Base-by-base conservation (phyloP, 1,140 invertebrate species). In the Panonychus citri region DNA sequence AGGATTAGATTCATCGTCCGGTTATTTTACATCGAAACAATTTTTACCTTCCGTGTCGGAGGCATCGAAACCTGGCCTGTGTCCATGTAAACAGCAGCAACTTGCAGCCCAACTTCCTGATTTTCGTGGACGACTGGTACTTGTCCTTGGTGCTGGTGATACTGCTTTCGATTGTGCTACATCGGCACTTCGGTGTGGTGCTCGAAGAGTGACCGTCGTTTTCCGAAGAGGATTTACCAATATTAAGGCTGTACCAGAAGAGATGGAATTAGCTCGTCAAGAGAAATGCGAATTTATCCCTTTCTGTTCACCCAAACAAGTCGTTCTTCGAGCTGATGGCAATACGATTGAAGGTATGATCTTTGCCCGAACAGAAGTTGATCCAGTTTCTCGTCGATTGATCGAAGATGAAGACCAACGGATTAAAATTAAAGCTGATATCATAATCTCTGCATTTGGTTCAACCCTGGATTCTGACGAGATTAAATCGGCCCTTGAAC, bases 141-240 rank as follows among this genome's bases (percentile, higher is more conserved):
- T 97, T 57, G 90, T 98, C 0, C 68, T 97, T 3, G 93, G 94
- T 0, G 88, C 90, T 17, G 93, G 94, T 0, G 94, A 98, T 67
- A 98, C 94, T 0, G 94, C 94, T 1, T 96, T 97, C 69, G 93
- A 98, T 73, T 98, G 94, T 70, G 94, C 94, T 1, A 97, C 94
- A 0, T 95, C 90, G 0, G 91, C 93, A 0, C 69, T 97, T 4
- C 73, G 94, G 24, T 98, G 94, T 68, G 94, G 93, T 0, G 93
- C 93, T 0, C 77, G 73, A 37, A 79, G 82, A 57, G 91, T 98
- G 0, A 93, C 81, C 64, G 83, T 97, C 0, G 81, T 91, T 10
- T 98, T 97, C 69, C 73, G 78, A 76, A 70, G 83, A 71, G 93
- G 91, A 1, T 90, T 93, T 61, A 84, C 81, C 15, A 88, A 93